These are phyloP conservation scores for Allygus modestus DNA, from an alignment of 2,888 invertebrate species.

Conservation along the genomic window DNA sequence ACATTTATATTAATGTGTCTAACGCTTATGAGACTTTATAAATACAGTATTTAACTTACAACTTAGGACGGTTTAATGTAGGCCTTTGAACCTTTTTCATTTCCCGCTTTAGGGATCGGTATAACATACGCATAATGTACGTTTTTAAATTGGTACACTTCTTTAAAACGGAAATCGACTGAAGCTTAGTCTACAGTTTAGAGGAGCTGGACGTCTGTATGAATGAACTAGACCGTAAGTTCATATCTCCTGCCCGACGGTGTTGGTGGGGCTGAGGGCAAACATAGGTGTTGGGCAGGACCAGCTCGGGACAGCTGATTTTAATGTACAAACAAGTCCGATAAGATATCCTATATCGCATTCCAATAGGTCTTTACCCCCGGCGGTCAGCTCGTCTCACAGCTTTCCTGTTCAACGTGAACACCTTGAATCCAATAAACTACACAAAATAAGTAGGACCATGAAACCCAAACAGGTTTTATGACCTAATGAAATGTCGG, in stretches of 20 bases:
- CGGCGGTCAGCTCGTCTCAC: not conserved
- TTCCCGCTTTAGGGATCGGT: too few relatives aligned
- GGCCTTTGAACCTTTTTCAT: too few relatives aligned
- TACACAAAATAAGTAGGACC: conserved; percentile 3
- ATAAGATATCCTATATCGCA: conserved; percentile 58
- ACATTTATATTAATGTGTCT: too few relatives aligned
- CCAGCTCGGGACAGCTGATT: conserved; percentile 54
- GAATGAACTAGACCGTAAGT: not conserved
- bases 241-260: not conserved
- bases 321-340: conserved; percentile 57
- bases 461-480: conserved; percentile 17
- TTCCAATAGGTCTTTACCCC: conserved; percentile 58
- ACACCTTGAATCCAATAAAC: conserved; percentile 18
- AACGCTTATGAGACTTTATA: too few relatives aligned
- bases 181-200: too few relatives aligned
- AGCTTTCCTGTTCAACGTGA: not conserved
- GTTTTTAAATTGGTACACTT: too few relatives aligned
- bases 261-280: not conserved
- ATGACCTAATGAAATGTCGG: not conserved
- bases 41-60: too few relatives aligned
- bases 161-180: too few relatives aligned
- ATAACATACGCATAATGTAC: too few relatives aligned
- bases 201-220: not conserved
- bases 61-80: too few relatives aligned
- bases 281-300: conserved; percentile 39